Conservation (phyloP, 2,888 invertebrate genomes). For the Zeuzera pyrina region DNA sequence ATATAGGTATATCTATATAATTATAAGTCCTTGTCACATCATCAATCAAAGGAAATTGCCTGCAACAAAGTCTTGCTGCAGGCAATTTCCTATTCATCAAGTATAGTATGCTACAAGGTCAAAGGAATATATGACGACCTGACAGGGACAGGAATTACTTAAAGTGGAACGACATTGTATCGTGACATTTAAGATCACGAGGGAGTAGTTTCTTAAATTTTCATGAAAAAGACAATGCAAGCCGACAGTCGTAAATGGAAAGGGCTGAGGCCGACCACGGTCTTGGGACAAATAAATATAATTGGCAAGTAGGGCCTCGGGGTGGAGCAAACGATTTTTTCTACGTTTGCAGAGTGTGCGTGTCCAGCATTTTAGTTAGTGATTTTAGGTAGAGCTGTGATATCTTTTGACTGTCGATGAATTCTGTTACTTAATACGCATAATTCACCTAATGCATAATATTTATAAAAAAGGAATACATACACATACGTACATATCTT, state of each 20-base stretch:
- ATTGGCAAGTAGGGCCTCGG: slow-evolving; percentile 22
- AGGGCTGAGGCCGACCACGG: slow-evolving; percentile 22
- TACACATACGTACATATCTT: no score
- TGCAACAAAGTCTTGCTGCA: no score
- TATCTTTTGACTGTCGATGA: no score
- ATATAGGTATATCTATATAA: no score
- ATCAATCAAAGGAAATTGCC: no score
- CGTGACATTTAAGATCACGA: not conserved
- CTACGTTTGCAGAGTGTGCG: slow-evolving; percentile 8
- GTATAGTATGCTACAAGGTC: no score
- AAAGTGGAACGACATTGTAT: not conserved
- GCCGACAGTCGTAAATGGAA: slow-evolving; percentile 25
- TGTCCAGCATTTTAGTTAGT: slow-evolving; percentile 8
- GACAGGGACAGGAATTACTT: not conserved
- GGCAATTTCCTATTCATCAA: no score
- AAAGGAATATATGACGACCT: no score
- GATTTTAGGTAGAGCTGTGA: not conserved
- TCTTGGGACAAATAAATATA: slow-evolving; percentile 37
- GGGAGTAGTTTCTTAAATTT: slow-evolving; percentile 14
- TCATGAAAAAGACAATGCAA: slow-evolving; percentile 25
- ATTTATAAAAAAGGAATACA: no score
- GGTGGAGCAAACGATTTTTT: slow-evolving; percentile 11
- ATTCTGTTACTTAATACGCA: no score
- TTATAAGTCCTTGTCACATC: no score
- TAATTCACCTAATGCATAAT: no score